These are phyloP conservation scores for Osmerus eperlanus DNA, from an alignment of 2,113 vertebrate genomes.

Conservation along the genomic window DNA sequence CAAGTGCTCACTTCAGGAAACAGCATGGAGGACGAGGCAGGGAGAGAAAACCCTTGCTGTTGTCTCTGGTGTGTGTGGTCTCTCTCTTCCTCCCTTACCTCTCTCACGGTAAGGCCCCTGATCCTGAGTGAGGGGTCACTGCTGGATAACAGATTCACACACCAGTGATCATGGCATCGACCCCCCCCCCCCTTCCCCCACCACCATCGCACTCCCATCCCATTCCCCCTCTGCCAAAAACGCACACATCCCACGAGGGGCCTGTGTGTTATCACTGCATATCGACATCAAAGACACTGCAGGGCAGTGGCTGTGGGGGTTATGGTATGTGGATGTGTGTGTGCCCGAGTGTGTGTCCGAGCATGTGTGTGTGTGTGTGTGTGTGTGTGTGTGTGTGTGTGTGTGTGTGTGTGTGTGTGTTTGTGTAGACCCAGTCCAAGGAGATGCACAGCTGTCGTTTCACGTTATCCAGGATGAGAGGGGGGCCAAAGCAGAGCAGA, in stretches of 20 bases:
- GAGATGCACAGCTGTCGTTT: conserved; percentile 66
- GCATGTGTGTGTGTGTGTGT: background rate
- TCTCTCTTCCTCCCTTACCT: background rate
- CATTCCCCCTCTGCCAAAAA: background rate
- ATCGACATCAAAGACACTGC: conserved; percentile 1
- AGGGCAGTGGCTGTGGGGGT: background rate
- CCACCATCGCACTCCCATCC: background rate
- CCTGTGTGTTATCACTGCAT: background rate
- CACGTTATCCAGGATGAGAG: conserved; percentile 58
- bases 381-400: background rate
- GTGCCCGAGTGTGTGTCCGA: conserved; percentile 1
- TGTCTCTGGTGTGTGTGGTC: conserved; percentile 4
- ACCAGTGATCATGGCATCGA: conserved; percentile 39
- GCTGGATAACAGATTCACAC: conserved; percentile 40
- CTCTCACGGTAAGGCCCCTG: background rate
- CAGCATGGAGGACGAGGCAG: background rate
- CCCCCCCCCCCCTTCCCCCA: background rate
- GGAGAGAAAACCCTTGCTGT: background rate
- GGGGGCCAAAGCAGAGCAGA: conserved; percentile 21
- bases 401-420: background rate
- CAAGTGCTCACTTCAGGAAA: background rate
- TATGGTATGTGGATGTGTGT: background rate
- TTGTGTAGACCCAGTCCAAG: conserved; percentile 33
- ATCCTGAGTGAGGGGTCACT: conserved; percentile 25
- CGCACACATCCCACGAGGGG: background rate